Percentiles rank a stretch among this genome's conserved stretches.
These are phyloP conservation scores for Chlorops oryzae DNA, from an alignment of 1,140 invertebrate genomes.

Conservation along the genomic window DNA sequence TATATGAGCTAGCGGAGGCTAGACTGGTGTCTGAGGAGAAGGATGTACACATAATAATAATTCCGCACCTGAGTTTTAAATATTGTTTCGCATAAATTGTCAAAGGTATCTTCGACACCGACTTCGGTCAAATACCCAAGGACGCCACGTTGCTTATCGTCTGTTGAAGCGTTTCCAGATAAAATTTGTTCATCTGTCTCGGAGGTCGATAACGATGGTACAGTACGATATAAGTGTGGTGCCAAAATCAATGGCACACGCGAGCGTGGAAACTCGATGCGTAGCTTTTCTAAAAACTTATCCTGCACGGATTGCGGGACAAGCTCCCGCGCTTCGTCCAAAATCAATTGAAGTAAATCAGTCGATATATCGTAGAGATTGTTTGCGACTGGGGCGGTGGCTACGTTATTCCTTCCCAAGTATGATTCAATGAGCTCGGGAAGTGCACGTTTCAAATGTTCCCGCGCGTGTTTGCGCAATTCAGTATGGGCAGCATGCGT, in stretches of 20 bases:
- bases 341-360: conserved; percentile 79
- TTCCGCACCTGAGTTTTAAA: conserved; percentile 35
- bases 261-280: conserved; percentile 80
- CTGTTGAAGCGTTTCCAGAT: no score
- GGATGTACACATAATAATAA: no score
- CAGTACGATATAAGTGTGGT: conserved; percentile 70
- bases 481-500: conserved; percentile 73
- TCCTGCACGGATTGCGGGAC: conserved; percentile 56
- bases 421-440: conserved; percentile 80
- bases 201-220: no score
- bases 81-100: conserved; percentile 45
- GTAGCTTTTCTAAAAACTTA: conserved; percentile 71
- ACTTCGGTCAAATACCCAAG: conserved; percentile 37
- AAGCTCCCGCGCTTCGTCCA: conserved; percentile 54
- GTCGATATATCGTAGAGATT: conserved; percentile 82
- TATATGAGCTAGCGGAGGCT: no score
- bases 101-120: conserved; percentile 45
- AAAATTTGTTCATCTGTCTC: no score
- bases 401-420: conserved; percentile 61
- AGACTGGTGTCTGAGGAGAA: no score
- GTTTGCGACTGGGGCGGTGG: conserved; percentile 63
- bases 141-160: conserved; percentile 1
- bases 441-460: conserved; percentile 74
- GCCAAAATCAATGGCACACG: conserved; percentile 81
- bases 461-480: conserved; percentile 61